Conservation (phyloP, 2,797 vertebrate species). For the Anolis apletophallus region DNA sequence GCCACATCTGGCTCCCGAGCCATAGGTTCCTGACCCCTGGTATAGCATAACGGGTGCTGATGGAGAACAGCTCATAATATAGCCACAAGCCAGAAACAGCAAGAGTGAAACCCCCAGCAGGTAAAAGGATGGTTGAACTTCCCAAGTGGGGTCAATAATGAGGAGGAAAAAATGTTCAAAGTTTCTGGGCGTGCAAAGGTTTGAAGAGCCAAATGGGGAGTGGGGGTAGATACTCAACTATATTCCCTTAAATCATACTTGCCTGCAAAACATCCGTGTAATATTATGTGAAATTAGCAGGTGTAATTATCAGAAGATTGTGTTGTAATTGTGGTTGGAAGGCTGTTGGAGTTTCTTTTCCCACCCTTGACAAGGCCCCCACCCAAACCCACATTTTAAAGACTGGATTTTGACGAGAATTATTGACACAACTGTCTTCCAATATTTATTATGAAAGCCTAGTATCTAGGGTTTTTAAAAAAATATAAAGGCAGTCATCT, state of each 20-base stretch:
- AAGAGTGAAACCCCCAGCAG: constrained; percentile 53
- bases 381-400: too few relatives aligned
- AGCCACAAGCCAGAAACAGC: constrained; percentile 19
- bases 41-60: background rate
- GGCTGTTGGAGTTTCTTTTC: background rate
- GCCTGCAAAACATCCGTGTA: background rate
- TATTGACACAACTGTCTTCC: background rate
- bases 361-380: too few relatives aligned
- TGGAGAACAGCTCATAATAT: background rate
- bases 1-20: too few relatives aligned
- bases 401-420: background rate
- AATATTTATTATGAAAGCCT: background rate
- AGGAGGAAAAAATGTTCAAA: background rate
- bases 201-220: constrained; percentile 9
- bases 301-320: constrained; percentile 3
- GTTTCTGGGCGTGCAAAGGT: background rate
- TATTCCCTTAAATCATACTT: background rate
- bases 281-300: background rate
- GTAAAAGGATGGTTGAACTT: constrained; percentile 35
- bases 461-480: too few relatives aligned
- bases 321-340: background rate
- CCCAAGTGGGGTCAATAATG: constrained; percentile 26
- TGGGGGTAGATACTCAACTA: background rate
- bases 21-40: too few relatives aligned
- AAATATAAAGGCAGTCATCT: background rate